Evolutionary conservation across 2,888 invertebrate genomes (phyloP).

Genomic region (Plebejus melissa): DNA sequence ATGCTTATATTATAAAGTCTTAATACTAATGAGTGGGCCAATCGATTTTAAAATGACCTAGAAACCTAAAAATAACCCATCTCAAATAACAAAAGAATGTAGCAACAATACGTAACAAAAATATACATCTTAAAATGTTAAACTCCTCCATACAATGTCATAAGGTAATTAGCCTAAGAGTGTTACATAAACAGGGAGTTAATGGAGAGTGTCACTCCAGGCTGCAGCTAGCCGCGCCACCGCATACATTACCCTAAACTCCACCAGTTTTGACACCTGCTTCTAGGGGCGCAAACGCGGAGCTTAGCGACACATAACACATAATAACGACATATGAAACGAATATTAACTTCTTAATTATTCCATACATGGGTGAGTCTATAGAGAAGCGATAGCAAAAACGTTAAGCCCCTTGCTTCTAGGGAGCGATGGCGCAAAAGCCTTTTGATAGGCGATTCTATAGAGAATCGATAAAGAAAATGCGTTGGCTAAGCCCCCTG

Average conservation of each 20-base stretch:
- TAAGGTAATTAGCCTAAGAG: constrained; percentile 25
- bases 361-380: too few species aligned
- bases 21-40: too few species aligned
- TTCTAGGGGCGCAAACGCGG: constrained; percentile 52
- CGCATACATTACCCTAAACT: constrained; percentile 77
- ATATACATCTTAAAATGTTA: neutral
- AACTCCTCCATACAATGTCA: neutral
- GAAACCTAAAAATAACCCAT: neutral
- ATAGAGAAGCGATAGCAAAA: too few species aligned
- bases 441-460: too few species aligned
- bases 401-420: constrained; percentile 54
- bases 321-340: too few species aligned
- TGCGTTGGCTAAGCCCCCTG: too few species aligned
- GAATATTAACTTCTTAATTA: too few species aligned
- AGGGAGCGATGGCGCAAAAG: constrained; percentile 54
- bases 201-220: constrained; percentile 50
- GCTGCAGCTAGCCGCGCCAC: constrained; percentile 54
- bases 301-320: too few species aligned
- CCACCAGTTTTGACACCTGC: constrained; percentile 77
- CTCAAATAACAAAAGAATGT: neutral
- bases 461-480: too few species aligned
- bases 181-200: constrained; percentile 50
- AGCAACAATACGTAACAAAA: neutral
- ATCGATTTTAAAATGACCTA: too few species aligned
- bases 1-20: too few species aligned